phyloP scores from a whole-genome alignment of 2,797 vertebrate species.

The Vespertilio murinus region DNA sequence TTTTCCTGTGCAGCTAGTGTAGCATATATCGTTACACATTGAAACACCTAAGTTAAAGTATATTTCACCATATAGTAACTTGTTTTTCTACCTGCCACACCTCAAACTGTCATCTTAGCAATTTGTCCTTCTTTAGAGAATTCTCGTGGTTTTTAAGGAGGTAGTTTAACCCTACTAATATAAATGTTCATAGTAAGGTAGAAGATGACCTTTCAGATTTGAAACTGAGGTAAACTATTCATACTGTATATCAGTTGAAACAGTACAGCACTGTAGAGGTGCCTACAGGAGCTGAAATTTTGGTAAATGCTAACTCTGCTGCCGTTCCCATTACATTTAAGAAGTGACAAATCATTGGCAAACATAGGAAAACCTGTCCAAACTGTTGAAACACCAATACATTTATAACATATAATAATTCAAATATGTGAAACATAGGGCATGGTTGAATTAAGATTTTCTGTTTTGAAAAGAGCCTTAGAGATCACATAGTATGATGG shows the following conservation, averaged over 20 bases:
- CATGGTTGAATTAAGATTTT: neutral
- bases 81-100: neutral
- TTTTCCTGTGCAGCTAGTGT: neutral
- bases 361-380: neutral
- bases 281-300: neutral
- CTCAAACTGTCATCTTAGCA: neutral
- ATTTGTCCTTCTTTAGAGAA: neutral
- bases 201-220: slow-evolving; percentile 1
- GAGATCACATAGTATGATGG: neutral
- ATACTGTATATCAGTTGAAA: neutral
- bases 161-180: neutral
- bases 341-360: neutral
- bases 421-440: neutral
- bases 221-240: neutral
- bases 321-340: neutral
- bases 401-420: neutral
- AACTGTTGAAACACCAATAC: neutral
- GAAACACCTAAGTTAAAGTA: neutral
- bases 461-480: neutral
- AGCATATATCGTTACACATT: neutral
- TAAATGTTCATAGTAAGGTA: neutral
- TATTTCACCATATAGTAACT: neutral
- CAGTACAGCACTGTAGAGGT: neutral
- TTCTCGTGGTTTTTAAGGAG: neutral
- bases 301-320: neutral